Percentiles rank a stretch among this genome's conserved stretches.
phyloP scores from a whole-genome alignment of 1,140 invertebrate genomes.

The Apolygus lucorum region DNA sequence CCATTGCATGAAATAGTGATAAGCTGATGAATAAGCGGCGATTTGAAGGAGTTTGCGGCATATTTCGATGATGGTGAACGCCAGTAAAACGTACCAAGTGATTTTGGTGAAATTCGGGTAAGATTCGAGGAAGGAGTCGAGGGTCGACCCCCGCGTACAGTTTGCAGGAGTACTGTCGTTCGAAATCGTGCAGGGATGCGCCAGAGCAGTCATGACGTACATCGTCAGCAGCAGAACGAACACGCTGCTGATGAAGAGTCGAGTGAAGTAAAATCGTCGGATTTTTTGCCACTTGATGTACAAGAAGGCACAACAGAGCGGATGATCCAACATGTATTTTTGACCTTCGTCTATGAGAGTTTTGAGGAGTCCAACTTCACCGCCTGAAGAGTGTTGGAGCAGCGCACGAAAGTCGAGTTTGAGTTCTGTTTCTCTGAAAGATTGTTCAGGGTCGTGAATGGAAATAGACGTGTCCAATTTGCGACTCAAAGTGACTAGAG shows the following conservation, averaged over 20 bases:
- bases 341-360: conserved; percentile 75
- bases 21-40: conserved; percentile 61
- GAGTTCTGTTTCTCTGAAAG: conserved; percentile 68
- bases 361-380: conserved; percentile 70
- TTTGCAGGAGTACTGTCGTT: background rate
- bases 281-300: conserved; percentile 84
- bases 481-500: conserved; percentile 62
- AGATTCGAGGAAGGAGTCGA: background rate
- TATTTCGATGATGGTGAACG: conserved; percentile 64
- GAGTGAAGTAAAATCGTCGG: conserved; percentile 72
- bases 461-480: conserved; percentile 68
- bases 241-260: conserved; percentile 66
- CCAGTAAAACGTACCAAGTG: conserved; percentile 65
- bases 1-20: conserved; percentile 67
- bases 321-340: conserved; percentile 71
- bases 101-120: conserved; percentile 37
- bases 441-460: conserved; percentile 64
- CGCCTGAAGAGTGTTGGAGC: conserved; percentile 63
- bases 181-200: conserved; percentile 61
- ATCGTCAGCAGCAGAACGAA: conserved; percentile 68
- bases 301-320: conserved; percentile 70
- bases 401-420: conserved; percentile 70
- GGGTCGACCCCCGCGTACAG: background rate
- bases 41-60: conserved; percentile 66
- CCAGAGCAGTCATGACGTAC: conserved; percentile 64